These are phyloP conservation scores for Agonopterix alstromeriana DNA, from an alignment of 2,888 invertebrate genomes.

Conservation along the genomic window DNA sequence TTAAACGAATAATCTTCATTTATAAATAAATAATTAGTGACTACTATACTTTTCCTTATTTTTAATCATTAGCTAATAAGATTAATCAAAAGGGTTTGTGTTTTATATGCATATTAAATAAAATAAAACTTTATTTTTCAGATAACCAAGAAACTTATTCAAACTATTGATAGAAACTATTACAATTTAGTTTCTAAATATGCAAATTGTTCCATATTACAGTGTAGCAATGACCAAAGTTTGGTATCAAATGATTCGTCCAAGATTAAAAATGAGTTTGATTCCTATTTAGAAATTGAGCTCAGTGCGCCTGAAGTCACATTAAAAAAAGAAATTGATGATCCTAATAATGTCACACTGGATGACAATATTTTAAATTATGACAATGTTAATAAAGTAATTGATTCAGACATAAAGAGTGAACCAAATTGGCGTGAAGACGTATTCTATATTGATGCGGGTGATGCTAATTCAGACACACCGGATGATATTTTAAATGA, in stretches of 20 bases:
- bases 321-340: no score
- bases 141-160: constrained; percentile 15
- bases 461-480: not conserved
- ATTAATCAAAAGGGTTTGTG: no score
- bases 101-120: no score
- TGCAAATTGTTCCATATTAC: not conserved
- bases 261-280: not conserved
- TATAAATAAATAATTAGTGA: no score
- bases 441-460: not conserved
- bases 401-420: no score
- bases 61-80: not conserved
- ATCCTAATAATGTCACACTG: no score
- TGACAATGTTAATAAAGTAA: no score
- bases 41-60: not conserved
- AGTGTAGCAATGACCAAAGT: not conserved
- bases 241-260: not conserved
- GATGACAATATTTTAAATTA: no score
- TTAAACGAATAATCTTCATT: no score
- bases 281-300: not conserved
- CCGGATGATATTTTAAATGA: no score
- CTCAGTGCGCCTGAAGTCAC: not conserved
- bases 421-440: not conserved
- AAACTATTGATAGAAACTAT: constrained; percentile 19
- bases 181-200: constrained; percentile 19
- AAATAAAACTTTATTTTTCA: constrained; percentile 8